Conservation (phyloP, 2,888 invertebrate species). For the Caenorhabditis virilis region DNA sequence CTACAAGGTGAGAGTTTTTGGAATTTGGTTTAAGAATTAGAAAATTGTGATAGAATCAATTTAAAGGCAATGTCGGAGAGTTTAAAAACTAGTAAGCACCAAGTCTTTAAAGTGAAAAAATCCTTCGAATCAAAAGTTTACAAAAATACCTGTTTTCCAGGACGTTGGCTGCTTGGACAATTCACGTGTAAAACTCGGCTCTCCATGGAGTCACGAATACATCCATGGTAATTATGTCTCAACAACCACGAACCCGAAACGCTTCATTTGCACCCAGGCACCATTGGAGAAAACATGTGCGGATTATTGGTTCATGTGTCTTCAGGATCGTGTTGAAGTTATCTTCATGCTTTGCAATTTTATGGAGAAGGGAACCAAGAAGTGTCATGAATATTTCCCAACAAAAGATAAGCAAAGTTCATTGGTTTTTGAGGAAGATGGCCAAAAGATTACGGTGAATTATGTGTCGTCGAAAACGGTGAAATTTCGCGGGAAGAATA, state of each 20-base stretch:
- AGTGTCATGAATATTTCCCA: slow-evolving; percentile 42
- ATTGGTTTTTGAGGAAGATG: slow-evolving; percentile 23
- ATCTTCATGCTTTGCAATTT: slow-evolving; percentile 50
- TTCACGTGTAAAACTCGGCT: slow-evolving; percentile 34
- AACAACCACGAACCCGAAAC: slow-evolving; percentile 30
- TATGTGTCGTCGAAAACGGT: slow-evolving; percentile 11
- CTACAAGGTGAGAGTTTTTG: too few relatives aligned
- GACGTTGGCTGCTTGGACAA: slow-evolving; percentile 49
- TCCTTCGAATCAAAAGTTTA: too few relatives aligned
- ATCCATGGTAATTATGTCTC: slow-evolving; percentile 50
- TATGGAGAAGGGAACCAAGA: slow-evolving; percentile 38
- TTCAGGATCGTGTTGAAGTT: slow-evolving; percentile 39
- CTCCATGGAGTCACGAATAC: slow-evolving; percentile 39
- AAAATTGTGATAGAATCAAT: too few relatives aligned
- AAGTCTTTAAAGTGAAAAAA: too few relatives aligned
- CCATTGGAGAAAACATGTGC: slow-evolving; percentile 44
- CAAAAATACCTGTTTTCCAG: too few relatives aligned
- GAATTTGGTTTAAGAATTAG: too few relatives aligned
- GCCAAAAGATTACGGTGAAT: slow-evolving; percentile 21
- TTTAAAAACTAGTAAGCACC: too few relatives aligned
- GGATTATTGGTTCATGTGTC: slow-evolving; percentile 48
- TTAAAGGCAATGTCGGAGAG: too few relatives aligned
- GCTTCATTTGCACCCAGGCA: slow-evolving; percentile 51
- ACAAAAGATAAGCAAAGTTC: slow-evolving; percentile 21
- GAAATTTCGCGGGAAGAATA: slow-evolving; percentile 17